These are phyloP conservation scores for Grallaria varia DNA, from an alignment of 2,113 vertebrate genomes.

Conservation along the genomic window DNA sequence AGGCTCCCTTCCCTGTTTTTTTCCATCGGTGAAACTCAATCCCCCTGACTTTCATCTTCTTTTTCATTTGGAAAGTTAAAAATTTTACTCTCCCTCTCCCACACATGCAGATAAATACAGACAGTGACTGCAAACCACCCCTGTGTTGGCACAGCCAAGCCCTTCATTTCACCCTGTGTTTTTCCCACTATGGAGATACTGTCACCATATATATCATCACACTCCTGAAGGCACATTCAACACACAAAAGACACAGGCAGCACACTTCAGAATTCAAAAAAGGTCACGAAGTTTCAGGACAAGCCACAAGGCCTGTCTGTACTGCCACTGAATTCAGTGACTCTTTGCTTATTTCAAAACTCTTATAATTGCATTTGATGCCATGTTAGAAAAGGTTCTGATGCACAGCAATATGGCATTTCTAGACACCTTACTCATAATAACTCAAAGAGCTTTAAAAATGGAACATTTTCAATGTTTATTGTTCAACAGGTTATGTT, in stretches of 20 bases:
- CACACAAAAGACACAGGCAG: neutral
- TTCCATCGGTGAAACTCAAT: neutral
- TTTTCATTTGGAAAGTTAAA: neutral
- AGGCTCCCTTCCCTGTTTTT: neutral
- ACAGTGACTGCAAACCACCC: neutral
- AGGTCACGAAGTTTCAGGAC: neutral
- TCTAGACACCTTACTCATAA: neutral
- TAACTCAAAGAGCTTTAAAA: neutral
- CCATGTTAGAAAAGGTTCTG: neutral
- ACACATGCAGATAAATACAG: neutral
- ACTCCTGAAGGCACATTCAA: neutral
- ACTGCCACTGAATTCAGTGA: neutral
- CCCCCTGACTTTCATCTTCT: neutral
- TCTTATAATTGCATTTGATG: neutral
- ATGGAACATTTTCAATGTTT: neutral
- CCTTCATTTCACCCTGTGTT: neutral
- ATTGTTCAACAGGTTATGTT: neutral
- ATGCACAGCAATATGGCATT: neutral
- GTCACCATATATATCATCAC: neutral
- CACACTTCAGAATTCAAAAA: neutral
- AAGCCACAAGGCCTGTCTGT: neutral
- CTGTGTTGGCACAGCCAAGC: neutral
- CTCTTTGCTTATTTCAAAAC: neutral
- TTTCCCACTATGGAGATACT: neutral
- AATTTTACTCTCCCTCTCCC: neutral